These are phyloP conservation scores for Colinus virginianus DNA, from an alignment of 2,113 vertebrate genomes.

Conservation along the genomic window DNA sequence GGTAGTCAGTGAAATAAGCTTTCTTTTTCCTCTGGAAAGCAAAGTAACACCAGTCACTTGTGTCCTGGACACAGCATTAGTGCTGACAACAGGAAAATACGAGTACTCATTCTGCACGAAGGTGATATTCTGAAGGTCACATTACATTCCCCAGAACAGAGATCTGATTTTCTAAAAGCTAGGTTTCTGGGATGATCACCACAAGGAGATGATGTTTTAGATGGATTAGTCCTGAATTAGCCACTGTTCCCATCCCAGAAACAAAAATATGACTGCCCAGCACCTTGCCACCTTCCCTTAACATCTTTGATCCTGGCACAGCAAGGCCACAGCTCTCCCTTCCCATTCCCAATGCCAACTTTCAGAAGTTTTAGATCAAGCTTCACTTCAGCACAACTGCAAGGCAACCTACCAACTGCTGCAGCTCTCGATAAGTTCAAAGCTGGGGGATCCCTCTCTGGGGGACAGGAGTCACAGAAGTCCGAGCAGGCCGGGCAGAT, in stretches of 20 bases:
- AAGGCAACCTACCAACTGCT: constrained; percentile 83
- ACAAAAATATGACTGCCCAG: neutral
- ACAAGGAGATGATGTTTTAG: neutral
- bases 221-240: neutral
- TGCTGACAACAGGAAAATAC: neutral
- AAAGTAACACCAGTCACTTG: neutral
- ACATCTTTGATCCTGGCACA: neutral
- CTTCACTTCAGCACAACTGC: neutral
- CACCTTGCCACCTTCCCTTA: neutral
- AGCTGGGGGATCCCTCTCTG: constrained; percentile 84
- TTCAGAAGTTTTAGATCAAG: neutral
- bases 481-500: constrained; percentile 89
- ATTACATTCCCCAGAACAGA: neutral
- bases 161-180: neutral
- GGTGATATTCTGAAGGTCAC: neutral
- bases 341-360: neutral
- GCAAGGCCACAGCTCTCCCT: neutral
- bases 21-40: neutral
- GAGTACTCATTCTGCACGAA: neutral
- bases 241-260: neutral
- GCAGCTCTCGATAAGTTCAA: constrained; percentile 82
- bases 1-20: neutral
- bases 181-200: neutral
- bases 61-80: neutral
- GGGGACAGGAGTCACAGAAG: constrained; percentile 90